phyloP scores from a whole-genome alignment of 2,797 vertebrate species.

The Spea hammondii region DNA sequence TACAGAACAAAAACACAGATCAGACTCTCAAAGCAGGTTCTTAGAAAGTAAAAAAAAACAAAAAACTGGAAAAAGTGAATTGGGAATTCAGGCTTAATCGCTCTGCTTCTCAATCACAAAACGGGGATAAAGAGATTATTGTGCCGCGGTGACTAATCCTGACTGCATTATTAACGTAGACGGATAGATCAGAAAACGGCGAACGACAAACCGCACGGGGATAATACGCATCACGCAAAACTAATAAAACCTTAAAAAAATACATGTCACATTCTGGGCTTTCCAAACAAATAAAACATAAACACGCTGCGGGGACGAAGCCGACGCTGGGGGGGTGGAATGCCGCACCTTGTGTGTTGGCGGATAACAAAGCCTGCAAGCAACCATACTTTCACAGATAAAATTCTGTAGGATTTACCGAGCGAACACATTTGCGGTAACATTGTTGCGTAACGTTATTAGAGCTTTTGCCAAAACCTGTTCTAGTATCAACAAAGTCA shows the following conservation, averaged over 20 bases:
- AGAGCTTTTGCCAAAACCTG: too few relatives aligned
- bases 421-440: too few relatives aligned
- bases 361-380: neutral
- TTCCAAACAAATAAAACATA: too few relatives aligned
- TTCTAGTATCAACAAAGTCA: too few relatives aligned
- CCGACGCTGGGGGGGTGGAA: neutral
- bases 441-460: too few relatives aligned
- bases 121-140: constrained; percentile 24
- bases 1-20: neutral
- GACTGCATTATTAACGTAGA: neutral
- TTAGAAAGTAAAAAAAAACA: constrained; percentile 15
- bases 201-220: too few relatives aligned
- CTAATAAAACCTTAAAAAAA: too few relatives aligned
- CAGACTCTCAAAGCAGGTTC: neutral
- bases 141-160: neutral
- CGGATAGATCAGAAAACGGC: neutral
- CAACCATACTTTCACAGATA: too few relatives aligned
- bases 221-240: too few relatives aligned
- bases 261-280: too few relatives aligned
- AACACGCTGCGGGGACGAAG: too few relatives aligned
- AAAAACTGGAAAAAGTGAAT: neutral
- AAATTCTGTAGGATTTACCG: too few relatives aligned
- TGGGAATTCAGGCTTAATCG: constrained; percentile 2
- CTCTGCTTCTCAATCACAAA: neutral
- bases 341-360: neutral